Base-by-base conservation (phyloP, 2,113 vertebrate species). In the Trinectes maculatus region DNA sequence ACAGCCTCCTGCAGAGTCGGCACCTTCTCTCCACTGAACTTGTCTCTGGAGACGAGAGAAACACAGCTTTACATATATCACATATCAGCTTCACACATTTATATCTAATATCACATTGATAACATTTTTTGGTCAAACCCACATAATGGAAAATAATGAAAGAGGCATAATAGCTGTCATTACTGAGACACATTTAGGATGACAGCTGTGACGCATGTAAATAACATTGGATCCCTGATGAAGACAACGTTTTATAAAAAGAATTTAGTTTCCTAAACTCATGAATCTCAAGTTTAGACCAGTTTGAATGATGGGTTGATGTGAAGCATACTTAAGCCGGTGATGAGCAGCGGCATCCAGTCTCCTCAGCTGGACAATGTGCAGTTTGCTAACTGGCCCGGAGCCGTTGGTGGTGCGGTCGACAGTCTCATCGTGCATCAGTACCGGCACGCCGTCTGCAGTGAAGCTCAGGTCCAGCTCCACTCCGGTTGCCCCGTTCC, bases 361-460 rank as follows among this genome's bases (percentile, higher is more conserved):
- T 67, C 84, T 94, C 76, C 91, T 91, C 13, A 98, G 61, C 43
- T 97, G 94, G 48, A 89, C 90, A 82, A 95, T 94, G 2, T 90
- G 94, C 84, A 98, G 54, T 54, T 93, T 92, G 87, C 39, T 63
- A 40, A 99, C 43, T 2, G 86, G 91, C 36, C 97, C 97, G 8
- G 92, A 92, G 11, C 96, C 95, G 33, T 99, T 94, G 1, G 97
- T 99, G 19, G 97, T 98, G 66, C 97, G 94, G 8, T 99, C 96
- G 0, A 99, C 93, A 0, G 95, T 96, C n/a, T 92, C 93, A 25
- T 99, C 97, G 0, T 97, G 96, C 96, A 99, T 98, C 47, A 99
- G 85, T 33, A 98, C 85, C 9, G 97, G 91, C 52, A 97, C 80
- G 12, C 95, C 94, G 0, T 99, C 96, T 0, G 93, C 92, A 0